phyloP scores from a whole-genome alignment of 1,140 invertebrate species.

The Heliconius nattereri region DNA sequence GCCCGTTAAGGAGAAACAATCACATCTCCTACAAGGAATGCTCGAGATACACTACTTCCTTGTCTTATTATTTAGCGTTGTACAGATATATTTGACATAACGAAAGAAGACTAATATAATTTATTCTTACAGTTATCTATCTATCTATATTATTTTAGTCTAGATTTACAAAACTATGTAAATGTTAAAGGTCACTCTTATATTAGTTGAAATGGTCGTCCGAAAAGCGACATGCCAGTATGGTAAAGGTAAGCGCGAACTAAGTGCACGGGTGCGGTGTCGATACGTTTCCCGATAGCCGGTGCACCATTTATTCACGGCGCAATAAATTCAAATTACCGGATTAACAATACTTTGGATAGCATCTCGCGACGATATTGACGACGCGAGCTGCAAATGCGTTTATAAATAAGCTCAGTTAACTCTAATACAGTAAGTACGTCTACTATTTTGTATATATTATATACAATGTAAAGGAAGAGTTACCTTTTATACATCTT shows the following conservation, averaged over 20 bases:
- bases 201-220: constrained; percentile 5
- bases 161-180: neutral
- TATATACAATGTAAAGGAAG: neutral
- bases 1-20: constrained; percentile 74
- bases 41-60: constrained; percentile 57
- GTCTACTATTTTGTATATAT: neutral
- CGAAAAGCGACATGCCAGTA: constrained; percentile 19
- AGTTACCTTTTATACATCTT: neutral
- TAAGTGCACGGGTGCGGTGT: constrained; percentile 54
- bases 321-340: constrained; percentile 80
- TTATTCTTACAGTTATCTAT: no score
- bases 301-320: constrained; percentile 74
- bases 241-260: constrained; percentile 29
- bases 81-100: constrained; percentile 30
- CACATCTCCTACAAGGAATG: constrained; percentile 59
- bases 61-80: constrained; percentile 36
- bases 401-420: constrained; percentile 34
- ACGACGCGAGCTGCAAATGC: constrained; percentile 49
- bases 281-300: constrained; percentile 68
- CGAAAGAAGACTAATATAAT: neutral
- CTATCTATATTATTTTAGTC: no score
- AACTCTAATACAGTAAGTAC: constrained; percentile 20
- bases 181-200: neutral
- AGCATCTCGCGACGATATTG: constrained; percentile 65
- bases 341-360: constrained; percentile 78